Conservation (phyloP, 2,888 invertebrate species). For the Megastigmus dorsalis region DNA sequence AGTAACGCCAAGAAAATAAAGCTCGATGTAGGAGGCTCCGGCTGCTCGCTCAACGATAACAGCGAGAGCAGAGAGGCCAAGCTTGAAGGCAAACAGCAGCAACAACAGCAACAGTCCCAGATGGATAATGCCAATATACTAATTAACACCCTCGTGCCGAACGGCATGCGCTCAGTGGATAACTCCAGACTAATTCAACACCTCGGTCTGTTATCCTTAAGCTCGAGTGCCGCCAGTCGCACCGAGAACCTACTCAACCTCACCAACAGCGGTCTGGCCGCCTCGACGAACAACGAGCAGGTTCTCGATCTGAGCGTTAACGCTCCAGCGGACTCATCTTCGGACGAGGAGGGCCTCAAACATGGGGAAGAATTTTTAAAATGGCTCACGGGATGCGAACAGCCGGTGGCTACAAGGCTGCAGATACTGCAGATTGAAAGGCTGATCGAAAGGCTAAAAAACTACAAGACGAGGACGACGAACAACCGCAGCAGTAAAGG, state of each 20-base stretch:
- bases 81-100: conserved; percentile 46
- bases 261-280: conserved; percentile 49
- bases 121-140: conserved; percentile 64
- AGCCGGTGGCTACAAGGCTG: conserved; percentile 86
- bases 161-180: conserved; percentile 63
- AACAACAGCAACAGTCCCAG: conserved; percentile 46
- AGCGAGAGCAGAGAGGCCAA: conserved; percentile 13
- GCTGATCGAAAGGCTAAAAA: conserved; percentile 84
- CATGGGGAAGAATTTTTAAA: conserved; percentile 88
- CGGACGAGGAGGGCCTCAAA: conserved; percentile 83
- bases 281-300: conserved; percentile 75
- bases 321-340: neutral
- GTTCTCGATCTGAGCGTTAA: conserved; percentile 55
- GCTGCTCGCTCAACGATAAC: too few relatives aligned
- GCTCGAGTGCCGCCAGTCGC: conserved; percentile 56
- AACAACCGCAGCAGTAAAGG: conserved; percentile 59
- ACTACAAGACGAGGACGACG: conserved; percentile 70
- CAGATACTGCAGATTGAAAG: conserved; percentile 86
- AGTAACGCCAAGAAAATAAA: conserved; percentile 26
- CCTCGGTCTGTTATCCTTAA: conserved; percentile 60
- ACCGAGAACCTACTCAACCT: conserved; percentile 62
- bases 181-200: conserved; percentile 62
- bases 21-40: conserved; percentile 17
- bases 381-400: conserved; percentile 86
- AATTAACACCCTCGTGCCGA: conserved; percentile 59